Conservation (phyloP, 2,113 vertebrate species). For the Poecile atricapillus region DNA sequence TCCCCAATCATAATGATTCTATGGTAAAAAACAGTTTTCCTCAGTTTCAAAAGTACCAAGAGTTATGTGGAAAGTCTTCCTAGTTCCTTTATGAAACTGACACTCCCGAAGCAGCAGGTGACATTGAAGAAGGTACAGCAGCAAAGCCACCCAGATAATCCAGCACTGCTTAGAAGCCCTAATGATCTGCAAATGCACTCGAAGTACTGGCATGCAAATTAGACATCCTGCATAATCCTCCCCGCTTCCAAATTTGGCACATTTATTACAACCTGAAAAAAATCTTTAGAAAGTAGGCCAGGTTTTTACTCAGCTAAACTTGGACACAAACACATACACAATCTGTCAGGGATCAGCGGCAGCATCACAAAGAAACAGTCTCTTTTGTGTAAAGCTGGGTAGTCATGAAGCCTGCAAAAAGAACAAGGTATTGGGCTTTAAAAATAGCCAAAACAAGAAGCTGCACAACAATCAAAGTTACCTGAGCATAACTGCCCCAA, state of each 20-base stretch:
- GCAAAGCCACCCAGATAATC: neutral
- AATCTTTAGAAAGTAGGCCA: slow-evolving; percentile 26
- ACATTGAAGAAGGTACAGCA: neutral
- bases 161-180: neutral
- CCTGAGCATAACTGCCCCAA: neutral
- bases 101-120: neutral
- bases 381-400: neutral
- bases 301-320: slow-evolving; percentile 34
- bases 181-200: neutral
- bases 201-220: neutral
- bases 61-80: neutral
- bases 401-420: neutral
- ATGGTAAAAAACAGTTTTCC: fast-evolving
- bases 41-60: neutral
- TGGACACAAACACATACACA: slow-evolving; percentile 16
- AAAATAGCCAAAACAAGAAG: slow-evolving; percentile 26
- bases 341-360: slow-evolving; percentile 36
- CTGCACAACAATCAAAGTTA: neutral
- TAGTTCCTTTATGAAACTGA: neutral
- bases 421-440: neutral
- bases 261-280: neutral
- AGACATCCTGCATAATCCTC: neutral
- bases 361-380: slow-evolving; percentile 5
- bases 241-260: neutral
- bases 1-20: neutral